Evolutionary conservation across 2,888 invertebrate species (phyloP).

Genomic region (Unio delphinus): DNA sequence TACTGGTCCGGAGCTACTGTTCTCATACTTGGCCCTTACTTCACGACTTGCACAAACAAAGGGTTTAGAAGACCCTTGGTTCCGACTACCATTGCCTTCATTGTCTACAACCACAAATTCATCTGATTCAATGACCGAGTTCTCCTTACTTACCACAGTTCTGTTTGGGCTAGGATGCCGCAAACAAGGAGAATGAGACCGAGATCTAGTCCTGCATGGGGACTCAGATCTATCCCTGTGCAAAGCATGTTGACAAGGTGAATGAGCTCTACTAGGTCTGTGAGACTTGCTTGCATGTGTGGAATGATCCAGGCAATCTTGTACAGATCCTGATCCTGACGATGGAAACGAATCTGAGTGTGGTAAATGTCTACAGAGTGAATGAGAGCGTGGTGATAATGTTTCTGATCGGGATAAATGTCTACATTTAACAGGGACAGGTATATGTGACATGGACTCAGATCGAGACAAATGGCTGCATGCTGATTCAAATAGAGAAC

Average conservation of each 20-base stretch:
- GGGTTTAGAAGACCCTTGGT: no score
- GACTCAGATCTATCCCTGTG: constrained; percentile 17
- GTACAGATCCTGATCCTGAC: constrained; percentile 10
- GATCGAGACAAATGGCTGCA: constrained; percentile 10
- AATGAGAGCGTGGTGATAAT: constrained; percentile 28
- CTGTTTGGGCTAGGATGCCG: not conserved
- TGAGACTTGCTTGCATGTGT: constrained; percentile 1
- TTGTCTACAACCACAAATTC: no score
- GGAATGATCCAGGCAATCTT: no score
- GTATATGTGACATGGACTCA: constrained; percentile 14
- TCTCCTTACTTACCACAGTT: not conserved
- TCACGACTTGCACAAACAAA: no score
- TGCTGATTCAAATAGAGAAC: constrained; percentile 13
- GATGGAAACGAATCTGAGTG: constrained; percentile 20
- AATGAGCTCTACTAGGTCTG: constrained; percentile 16
- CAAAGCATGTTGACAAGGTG: constrained; percentile 31
- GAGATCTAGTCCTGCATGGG: constrained; percentile 13
- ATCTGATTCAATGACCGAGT: no score
- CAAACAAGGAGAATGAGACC: constrained; percentile 19
- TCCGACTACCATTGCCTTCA: no score
- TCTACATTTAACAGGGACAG: constrained; percentile 25
- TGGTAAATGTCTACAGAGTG: constrained; percentile 21
- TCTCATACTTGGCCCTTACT: no score
- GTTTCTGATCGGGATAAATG: constrained; percentile 34
- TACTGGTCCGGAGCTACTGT: no score